Conservation (phyloP, 2,888 invertebrate species). For the Eudemis profundana region DNA sequence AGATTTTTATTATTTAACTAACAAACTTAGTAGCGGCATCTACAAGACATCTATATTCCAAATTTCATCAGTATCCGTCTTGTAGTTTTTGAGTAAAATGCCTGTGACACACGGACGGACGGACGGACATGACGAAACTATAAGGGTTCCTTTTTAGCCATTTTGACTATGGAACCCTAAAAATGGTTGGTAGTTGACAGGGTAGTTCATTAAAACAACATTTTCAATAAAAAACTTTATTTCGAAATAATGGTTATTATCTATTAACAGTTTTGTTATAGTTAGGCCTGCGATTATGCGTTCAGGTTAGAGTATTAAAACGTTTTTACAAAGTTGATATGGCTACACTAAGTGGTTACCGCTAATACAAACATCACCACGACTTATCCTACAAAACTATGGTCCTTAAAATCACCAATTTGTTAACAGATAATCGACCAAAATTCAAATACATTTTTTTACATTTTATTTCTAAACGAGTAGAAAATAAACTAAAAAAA, state of each 20-base stretch:
- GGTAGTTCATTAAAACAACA: conserved; percentile 45
- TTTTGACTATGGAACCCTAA: too few relatives aligned
- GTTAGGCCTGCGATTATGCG: conserved; percentile 80
- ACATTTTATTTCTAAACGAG: conserved; percentile 69
- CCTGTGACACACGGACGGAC: too few relatives aligned
- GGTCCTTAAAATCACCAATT: conserved; percentile 47
- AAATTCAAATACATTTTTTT: conserved; percentile 72
- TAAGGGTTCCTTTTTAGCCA: too few relatives aligned
- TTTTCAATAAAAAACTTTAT: conserved; percentile 73
- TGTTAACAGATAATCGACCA: conserved; percentile 85
- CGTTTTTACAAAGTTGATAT: conserved; percentile 80
- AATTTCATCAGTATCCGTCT: too few relatives aligned
- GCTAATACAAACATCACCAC: conserved; percentile 51
- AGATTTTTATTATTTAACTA: too few relatives aligned
- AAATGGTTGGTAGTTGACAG: too few relatives aligned
- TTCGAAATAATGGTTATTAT: conserved; percentile 84
- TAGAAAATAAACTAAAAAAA: conserved; percentile 79
- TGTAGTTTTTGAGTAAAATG: too few relatives aligned
- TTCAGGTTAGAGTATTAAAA: conserved; percentile 74
- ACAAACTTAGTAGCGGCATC: too few relatives aligned
- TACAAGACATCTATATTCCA: too few relatives aligned
- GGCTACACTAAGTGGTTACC: conserved; percentile 70
- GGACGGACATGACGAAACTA: too few relatives aligned
- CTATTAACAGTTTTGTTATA: conserved; percentile 82
- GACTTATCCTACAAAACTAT: conserved; percentile 47